Evolutionary conservation across 2,797 vertebrate genomes (phyloP), one percentile per base, ranked within the genome.

Genomic region (Tamandua tetradactyla): DNA sequence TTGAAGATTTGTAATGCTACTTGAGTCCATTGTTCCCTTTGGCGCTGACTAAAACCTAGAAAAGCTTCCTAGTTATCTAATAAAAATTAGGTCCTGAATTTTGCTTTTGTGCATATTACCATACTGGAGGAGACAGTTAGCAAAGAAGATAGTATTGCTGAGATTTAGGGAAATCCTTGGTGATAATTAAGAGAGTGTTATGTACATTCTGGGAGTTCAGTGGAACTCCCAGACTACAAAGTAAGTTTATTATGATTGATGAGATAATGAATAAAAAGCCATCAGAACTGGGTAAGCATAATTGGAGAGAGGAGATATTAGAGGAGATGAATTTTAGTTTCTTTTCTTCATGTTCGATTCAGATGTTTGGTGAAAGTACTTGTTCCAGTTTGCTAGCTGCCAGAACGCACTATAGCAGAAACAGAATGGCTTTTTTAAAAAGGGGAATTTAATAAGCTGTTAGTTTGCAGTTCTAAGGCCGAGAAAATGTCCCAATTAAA

Each of bases 1-100:
- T 78, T 90, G 71, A 52, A 87, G 25, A 66, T 44, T 59, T 47
- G 15, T 80, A 69, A 75, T 69, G 61, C 61, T 68, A 30, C 30
- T 79, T 57, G 72, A 85, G 32, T 40, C 78, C 13, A 40, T 87
- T 91, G 42, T 93, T 89, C 68, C 88, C 79, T 88, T 84, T 42
- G 55, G 64, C n/a, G 11, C 61, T 95, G 55, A 37, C 49, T 84
- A 37, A n/a, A 12, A 75, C 32, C 6, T 37, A 14, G 52, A 49
- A 82, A 80, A 40, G 20, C 66, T 61, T 91, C 87, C 74, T 61
- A 69, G 37, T 79, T 78, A 42, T 55, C 85, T 87, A 49, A 84
- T 78, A 87, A 91, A 87, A 87, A 62, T n/a, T 64, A 69, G 18
- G 13, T 83, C 47, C 35, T 44, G 40, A 44, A 47, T 72, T 94